Percentiles rank a stretch among this genome's conserved stretches.
Evolutionary conservation across 2,888 invertebrate species (phyloP).

Genomic region (Ceratothoa steindachneri): DNA sequence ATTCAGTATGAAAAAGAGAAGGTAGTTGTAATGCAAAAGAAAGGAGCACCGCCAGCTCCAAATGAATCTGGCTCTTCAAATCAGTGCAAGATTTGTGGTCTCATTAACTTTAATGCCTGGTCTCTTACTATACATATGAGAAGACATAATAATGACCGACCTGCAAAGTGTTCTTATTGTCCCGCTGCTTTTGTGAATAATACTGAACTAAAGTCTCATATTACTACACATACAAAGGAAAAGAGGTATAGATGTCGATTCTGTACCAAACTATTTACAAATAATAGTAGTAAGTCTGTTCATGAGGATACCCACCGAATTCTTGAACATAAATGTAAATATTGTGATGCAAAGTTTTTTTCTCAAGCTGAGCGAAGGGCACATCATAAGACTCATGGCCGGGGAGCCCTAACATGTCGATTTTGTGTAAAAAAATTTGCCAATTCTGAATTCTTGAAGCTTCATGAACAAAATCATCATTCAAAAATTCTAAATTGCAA

Average conservation of each 20-base stretch:
- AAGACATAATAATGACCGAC: not conserved
- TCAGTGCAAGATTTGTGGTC: not conserved
- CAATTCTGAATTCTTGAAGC: not conserved
- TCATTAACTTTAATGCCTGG: not conserved
- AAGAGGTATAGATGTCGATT: not conserved
- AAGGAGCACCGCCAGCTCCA: not conserved
- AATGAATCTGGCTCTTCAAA: not conserved
- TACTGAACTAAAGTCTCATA: not conserved
- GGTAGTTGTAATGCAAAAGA: not conserved
- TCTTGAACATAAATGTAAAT: not conserved
- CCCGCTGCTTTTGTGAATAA: not conserved
- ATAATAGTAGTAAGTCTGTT: not conserved
- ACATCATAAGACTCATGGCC: not conserved
- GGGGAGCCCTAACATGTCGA: not conserved
- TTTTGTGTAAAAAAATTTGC: not conserved
- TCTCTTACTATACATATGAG: not conserved
- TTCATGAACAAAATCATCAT: not conserved
- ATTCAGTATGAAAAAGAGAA: not conserved
- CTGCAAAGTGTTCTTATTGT: not conserved
- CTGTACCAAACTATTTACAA: not conserved
- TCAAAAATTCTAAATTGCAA: not conserved
- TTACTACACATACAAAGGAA: not conserved
- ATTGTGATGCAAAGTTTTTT: not conserved
- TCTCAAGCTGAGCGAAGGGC: not conserved
- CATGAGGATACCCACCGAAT: not conserved